Base-by-base conservation (phyloP, 2,113 vertebrate genomes). In the Sciurus niger region DNA sequence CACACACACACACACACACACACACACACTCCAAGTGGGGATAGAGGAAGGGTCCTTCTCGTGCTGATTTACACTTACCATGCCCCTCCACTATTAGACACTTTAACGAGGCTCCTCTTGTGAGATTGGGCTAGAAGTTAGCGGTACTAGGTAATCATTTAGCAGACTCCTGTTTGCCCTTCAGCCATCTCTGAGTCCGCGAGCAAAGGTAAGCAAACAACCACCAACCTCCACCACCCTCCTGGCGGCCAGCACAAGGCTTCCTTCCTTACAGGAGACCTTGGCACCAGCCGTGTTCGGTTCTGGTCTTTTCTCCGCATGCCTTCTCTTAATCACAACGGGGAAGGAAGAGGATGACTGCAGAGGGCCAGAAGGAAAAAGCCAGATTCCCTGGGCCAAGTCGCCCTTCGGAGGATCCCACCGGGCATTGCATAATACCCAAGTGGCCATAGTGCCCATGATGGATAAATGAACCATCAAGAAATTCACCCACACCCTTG, bases 311-410 rank as follows among this genome's bases (percentile, higher is more conserved):
- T 89, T 90, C 88, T 97, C 97, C 96, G 96, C 83, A 90, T 95
- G 97, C 11, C 72, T 88, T 97, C 91, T 86, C 95, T 95, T 1
- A 97, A 95, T 30, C 91, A 94, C 87, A 93, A 95, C 94, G 95
- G 89, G 86, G 93, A 97, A 98, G 96, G 96, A 46, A 93, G 51
- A 90, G 85, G 92, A 86, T 0, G 1, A 11, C 94, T 96, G 96
- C 90, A 96, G 84, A 76, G 89, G 83, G 84, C 76, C 95, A 94
- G 93, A 96, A 95, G 90, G 80, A 94, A 97, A 97, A 96, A 60
- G n/a, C 13, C 88, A 84, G 34, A 91, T 83, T 96, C 97, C 74
- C 83, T 93, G 34, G 77, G 92, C 96, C 93, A 97, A 97, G 95
- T 74, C 95, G 92, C 8, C 90, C 95, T 84, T 93, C 58, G 73